A percentile compares a stretch with the other conserved stretches of the same genome.
Evolutionary conservation across 2,797 vertebrate species (phyloP).

Genomic region (Acanthiza pusilla): DNA sequence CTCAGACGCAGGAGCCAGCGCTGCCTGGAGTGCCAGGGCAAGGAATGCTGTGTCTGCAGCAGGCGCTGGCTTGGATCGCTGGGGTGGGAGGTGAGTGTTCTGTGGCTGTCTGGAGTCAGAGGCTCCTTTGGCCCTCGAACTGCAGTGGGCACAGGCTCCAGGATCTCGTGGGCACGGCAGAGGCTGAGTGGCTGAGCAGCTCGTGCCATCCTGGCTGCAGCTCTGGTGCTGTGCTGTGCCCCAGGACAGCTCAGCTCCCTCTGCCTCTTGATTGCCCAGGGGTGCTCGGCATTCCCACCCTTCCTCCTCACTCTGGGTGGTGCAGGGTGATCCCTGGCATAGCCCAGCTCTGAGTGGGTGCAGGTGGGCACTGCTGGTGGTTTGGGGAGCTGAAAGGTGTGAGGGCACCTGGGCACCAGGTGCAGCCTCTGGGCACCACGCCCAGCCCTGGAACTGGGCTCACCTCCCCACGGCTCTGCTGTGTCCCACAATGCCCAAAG

Average conservation of each 20-base stretch:
- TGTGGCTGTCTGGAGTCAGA: rapidly evolving
- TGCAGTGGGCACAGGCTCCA: background rate
- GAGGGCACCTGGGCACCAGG: background rate
- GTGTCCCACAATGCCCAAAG: background rate
- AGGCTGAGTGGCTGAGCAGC: rapidly evolving
- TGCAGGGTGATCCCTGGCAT: rapidly evolving
- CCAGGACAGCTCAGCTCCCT: background rate
- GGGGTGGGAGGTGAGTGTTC: background rate
- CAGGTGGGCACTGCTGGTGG: rapidly evolving
- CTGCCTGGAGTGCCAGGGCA: rapidly evolving
- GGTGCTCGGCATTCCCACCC: rapidly evolving
- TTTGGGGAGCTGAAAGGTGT: background rate
- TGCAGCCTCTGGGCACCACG: background rate
- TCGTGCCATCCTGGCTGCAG: rapidly evolving
- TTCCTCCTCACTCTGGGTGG: rapidly evolving
- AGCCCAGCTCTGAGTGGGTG: background rate
- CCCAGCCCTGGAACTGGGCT: rapidly evolving
- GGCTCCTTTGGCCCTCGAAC: background rate
- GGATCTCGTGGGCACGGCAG: rapidly evolving
- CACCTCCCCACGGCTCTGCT: rapidly evolving
- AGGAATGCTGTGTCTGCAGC: background rate
- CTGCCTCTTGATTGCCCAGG: rapidly evolving
- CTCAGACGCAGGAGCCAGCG: background rate
- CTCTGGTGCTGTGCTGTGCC: rapidly evolving
- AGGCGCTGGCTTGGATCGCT: rapidly evolving